Evolutionary conservation across 2,888 invertebrate genomes (phyloP).

Genomic region (Aphidoletes aphidimyza): DNA sequence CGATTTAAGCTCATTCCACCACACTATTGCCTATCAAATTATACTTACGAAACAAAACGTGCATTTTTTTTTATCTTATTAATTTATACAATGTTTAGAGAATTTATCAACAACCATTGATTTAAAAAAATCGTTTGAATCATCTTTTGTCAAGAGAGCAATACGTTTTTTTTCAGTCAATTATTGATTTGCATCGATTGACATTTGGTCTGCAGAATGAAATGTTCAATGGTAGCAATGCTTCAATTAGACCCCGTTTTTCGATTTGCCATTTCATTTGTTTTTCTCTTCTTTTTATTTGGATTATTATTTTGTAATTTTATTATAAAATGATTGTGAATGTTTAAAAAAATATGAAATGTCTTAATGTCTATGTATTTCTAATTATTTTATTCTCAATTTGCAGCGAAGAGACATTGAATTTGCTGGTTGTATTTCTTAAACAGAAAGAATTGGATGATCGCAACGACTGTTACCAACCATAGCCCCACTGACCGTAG

Average conservation of each 20-base stretch:
- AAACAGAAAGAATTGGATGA: neutral
- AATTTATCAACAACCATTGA: too few relatives aligned
- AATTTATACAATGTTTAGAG: too few relatives aligned
- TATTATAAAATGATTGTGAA: conserved; percentile 40
- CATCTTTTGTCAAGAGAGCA: too few relatives aligned
- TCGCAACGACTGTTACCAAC: neutral
- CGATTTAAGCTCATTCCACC: too few relatives aligned
- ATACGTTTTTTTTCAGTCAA: too few relatives aligned
- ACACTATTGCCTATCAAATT: too few relatives aligned
- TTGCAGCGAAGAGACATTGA: conserved; percentile 10
- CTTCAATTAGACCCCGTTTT: too few relatives aligned
- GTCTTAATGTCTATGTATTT: neutral
- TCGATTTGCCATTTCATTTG: neutral
- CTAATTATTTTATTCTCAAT: neutral
- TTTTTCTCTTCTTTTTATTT: neutral
- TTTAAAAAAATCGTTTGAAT: too few relatives aligned
- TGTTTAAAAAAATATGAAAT: conserved; percentile 51
- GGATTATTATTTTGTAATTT: neutral
- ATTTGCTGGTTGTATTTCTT: neutral
- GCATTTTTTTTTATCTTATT: neutral
- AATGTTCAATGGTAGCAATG: too few relatives aligned
- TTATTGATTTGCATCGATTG: too few relatives aligned
- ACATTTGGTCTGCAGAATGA: too few relatives aligned
- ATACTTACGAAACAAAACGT: too few relatives aligned
- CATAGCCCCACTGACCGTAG: conserved; percentile 71